Percentiles rank a stretch among this genome's conserved stretches.
phyloP scores from a whole-genome alignment of 1,140 invertebrate species.

The Drosophila parvula region DNA sequence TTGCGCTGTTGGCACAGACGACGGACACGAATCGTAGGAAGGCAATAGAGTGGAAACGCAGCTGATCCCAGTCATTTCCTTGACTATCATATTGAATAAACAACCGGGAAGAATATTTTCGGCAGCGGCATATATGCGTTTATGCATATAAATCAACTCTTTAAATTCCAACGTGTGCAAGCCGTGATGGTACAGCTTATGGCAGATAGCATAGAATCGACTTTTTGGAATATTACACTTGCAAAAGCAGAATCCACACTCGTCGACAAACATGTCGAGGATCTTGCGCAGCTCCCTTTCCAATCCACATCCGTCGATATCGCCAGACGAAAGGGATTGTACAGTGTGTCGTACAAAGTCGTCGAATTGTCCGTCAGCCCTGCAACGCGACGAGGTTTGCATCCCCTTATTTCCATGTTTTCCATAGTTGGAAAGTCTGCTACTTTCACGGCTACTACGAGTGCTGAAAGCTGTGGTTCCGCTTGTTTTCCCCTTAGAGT shows the following conservation, averaged over 20 bases:
- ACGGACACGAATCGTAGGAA: neutral
- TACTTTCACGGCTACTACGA: neutral
- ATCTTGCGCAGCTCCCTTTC: conserved; percentile 67
- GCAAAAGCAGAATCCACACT: conserved; percentile 73
- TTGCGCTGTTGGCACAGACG: neutral
- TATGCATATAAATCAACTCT: conserved; percentile 68
- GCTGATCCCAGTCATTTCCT: conserved; percentile 40
- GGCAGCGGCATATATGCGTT: conserved; percentile 65
- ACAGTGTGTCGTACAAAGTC: conserved; percentile 61
- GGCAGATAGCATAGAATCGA: conserved; percentile 70
- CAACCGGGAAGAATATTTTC: conserved; percentile 68
- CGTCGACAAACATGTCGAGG: conserved; percentile 67
- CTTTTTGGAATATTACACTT: conserved; percentile 67
- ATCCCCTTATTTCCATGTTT: neutral
- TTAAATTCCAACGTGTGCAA: conserved; percentile 61
- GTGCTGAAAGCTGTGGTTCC: neutral
- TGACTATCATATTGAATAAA: conserved; percentile 66
- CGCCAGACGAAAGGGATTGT: conserved; percentile 42
- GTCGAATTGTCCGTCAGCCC: conserved; percentile 49
- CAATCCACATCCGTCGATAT: conserved; percentile 53
- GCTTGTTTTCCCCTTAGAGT: neutral
- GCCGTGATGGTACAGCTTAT: conserved; percentile 65
- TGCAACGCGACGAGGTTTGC: neutral
- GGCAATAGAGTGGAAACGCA: neutral
- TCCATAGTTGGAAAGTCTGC: neutral